A percentile compares a stretch with the other conserved stretches of the same genome.
Evolutionary conservation across 1,140 invertebrate species (phyloP).

Genomic region (Bombus terrestris): DNA sequence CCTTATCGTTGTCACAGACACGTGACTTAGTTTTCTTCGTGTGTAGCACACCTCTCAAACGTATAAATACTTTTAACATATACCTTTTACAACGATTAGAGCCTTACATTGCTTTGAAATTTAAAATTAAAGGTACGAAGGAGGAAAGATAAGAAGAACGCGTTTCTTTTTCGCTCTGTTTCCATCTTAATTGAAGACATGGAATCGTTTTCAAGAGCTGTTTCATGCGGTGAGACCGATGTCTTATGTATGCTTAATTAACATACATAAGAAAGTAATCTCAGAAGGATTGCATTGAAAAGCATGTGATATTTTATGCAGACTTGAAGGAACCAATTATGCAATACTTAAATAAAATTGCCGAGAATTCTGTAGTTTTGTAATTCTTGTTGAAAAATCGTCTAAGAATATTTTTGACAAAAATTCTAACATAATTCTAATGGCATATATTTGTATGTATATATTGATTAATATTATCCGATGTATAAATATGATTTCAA

Average conservation of each 20-base stretch:
- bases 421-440: too few species aligned
- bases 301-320: background rate
- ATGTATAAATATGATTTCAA: background rate
- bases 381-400: too few species aligned
- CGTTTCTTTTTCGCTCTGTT: background rate
- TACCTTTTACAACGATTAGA: background rate
- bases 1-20: background rate
- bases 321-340: background rate
- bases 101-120: slow-evolving; percentile 1
- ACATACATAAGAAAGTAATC: background rate
- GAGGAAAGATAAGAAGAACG: background rate
- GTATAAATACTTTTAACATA: background rate
- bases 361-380: too few species aligned
- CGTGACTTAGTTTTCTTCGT: background rate
- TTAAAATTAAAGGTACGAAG: background rate
- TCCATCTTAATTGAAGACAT: background rate
- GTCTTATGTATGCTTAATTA: background rate
- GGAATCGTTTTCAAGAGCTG: background rate
- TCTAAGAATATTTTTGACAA: too few species aligned
- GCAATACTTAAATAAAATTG: too few species aligned
- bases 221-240: background rate
- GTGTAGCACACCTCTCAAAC: background rate
- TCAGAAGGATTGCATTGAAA: too few species aligned
- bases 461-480: too few species aligned
- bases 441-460: too few species aligned